A percentile compares a stretch with the other conserved stretches of the same genome.
These are phyloP conservation scores for Leucopsar rothschildi DNA, from an alignment of 2,113 vertebrate species.

Conservation along the genomic window DNA sequence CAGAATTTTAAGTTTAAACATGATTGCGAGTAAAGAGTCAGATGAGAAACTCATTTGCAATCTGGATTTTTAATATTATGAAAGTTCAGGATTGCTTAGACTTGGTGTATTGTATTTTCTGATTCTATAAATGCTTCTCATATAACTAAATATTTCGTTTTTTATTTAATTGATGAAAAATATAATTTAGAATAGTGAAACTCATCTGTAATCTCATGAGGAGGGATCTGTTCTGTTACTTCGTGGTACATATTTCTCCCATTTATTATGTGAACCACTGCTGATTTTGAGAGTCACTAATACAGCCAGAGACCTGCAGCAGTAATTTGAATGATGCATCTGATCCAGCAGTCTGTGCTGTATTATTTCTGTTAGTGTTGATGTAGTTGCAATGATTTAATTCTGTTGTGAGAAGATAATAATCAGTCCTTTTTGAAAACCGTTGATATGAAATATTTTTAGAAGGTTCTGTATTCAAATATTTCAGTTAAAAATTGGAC, in stretches of 20 bases:
- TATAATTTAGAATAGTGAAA: neutral
- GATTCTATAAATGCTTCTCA: neutral
- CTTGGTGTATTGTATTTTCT: neutral
- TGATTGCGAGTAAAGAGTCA: neutral
- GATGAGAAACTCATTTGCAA: neutral
- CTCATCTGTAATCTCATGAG: neutral
- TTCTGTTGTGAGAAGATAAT: neutral
- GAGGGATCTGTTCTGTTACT: neutral
- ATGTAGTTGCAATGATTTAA: neutral
- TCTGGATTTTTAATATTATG: neutral
- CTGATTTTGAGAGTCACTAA: neutral
- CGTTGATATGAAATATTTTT: neutral
- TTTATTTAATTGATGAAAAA: neutral
- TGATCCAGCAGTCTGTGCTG: neutral
- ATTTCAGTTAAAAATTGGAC: neutral
- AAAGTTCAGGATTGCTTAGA: neutral
- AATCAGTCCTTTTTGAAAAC: neutral
- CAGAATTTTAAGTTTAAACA: neutral
- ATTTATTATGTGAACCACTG: neutral
- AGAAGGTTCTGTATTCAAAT: neutral
- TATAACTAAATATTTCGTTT: neutral
- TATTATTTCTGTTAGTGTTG: neutral
- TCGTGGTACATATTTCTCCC: neutral
- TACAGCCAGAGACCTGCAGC: neutral
- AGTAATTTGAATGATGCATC: neutral